These are phyloP conservation scores for Hoplodrina ambigua DNA, from an alignment of 2,888 invertebrate species.

Conservation along the genomic window DNA sequence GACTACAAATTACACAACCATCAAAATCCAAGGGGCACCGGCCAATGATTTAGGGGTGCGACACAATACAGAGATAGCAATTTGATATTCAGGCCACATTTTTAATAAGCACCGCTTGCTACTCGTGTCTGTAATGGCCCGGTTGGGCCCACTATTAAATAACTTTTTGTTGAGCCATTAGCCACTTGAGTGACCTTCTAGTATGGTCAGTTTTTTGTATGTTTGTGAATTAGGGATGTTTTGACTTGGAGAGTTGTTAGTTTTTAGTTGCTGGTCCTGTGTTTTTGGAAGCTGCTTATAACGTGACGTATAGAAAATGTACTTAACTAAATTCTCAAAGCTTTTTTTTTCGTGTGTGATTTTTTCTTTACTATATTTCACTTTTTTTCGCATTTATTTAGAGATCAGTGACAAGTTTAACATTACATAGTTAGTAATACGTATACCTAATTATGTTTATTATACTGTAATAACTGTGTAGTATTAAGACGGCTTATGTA, in stretches of 20 bases:
- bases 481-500: no score
- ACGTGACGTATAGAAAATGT: no score
- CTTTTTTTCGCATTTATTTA: no score
- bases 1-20: slow-evolving; percentile 47
- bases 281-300: no score
- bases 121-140: slow-evolving; percentile 74
- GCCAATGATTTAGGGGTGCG: slow-evolving; percentile 77
- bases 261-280: not conserved
- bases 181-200: slow-evolving; percentile 70
- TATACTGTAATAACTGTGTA: no score
- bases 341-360: no score
- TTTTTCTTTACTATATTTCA: no score
- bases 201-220: slow-evolving; percentile 68
- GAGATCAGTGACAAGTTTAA: no score
- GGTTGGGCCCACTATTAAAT: slow-evolving; percentile 84
- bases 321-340: no score
- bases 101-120: slow-evolving; percentile 87
- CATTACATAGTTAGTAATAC: no score
- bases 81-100: slow-evolving; percentile 91
- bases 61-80: slow-evolving; percentile 88
- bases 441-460: no score
- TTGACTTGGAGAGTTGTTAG: slow-evolving; percentile 10
- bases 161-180: slow-evolving; percentile 84
- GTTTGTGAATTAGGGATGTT: slow-evolving; percentile 52
- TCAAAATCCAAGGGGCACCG: slow-evolving; percentile 75